Evolutionary conservation across 2,888 invertebrate genomes (phyloP).

Genomic region (Zygothrica quintamaculata): DNA sequence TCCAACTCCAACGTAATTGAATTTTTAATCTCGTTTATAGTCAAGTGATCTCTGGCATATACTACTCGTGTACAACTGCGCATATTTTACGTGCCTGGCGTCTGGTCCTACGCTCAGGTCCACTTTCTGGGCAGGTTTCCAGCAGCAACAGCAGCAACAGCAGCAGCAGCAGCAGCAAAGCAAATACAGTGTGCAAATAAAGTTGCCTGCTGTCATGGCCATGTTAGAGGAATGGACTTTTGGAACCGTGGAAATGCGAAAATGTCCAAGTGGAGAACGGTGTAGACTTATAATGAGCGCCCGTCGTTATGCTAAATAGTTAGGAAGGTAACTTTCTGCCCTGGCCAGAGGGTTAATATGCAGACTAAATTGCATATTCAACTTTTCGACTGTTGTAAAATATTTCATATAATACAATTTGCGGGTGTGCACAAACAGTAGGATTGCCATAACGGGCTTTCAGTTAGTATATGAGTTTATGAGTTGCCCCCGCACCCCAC

Average conservation of each 20-base stretch:
- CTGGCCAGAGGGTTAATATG: slow-evolving; percentile 62
- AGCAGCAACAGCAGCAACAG: slow-evolving; percentile 3
- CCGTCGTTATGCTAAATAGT: slow-evolving; percentile 73
- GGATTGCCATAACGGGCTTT: slow-evolving; percentile 31
- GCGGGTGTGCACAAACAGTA: slow-evolving; percentile 43
- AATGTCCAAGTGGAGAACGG: background rate
- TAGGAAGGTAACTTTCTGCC: slow-evolving; percentile 55
- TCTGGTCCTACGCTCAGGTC: slow-evolving; percentile 44
- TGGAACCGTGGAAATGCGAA: slow-evolving; percentile 1
- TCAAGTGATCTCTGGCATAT: slow-evolving; percentile 83
- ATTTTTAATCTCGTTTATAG: slow-evolving; percentile 85
- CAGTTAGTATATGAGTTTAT: slow-evolving; percentile 27
- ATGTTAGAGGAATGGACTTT: slow-evolving; percentile 1
- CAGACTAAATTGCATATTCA: slow-evolving; percentile 65
- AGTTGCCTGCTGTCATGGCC: slow-evolving; percentile 50
- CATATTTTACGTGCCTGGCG: slow-evolving; percentile 79
- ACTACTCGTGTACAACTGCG: slow-evolving; percentile 74
- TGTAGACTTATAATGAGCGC: slow-evolving; percentile 60
- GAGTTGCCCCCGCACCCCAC: no score
- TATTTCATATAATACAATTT: slow-evolving; percentile 48
- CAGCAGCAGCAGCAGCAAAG: slow-evolving; percentile 7
- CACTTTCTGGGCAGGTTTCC: slow-evolving; percentile 34
- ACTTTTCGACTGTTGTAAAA: slow-evolving; percentile 62
- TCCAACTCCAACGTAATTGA: slow-evolving; percentile 83
- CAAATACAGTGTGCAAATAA: slow-evolving; percentile 71